Evolutionary conservation across 2,797 vertebrate species (phyloP).

Genomic region (Enteromius fasciolatus): DNA sequence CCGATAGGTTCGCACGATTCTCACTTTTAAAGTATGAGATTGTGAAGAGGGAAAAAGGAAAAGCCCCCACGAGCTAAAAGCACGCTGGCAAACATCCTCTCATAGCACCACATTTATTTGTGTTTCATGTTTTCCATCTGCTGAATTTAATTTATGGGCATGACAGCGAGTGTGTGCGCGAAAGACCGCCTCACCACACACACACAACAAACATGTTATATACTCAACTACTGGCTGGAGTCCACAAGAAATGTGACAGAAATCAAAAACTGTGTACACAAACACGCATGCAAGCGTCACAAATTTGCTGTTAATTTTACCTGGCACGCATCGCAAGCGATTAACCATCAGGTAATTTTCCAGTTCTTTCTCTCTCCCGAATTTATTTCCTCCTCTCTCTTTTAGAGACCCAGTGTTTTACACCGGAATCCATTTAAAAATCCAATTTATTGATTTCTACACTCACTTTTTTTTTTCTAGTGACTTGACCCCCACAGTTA

Average conservation of each 20-base stretch:
- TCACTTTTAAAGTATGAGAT: slow-evolving; percentile 69
- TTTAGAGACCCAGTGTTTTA: slow-evolving; percentile 67
- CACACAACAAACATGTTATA: slow-evolving; percentile 54
- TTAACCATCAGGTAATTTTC: slow-evolving; percentile 74
- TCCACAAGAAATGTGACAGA: slow-evolving; percentile 50
- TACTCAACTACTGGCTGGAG: slow-evolving; percentile 60
- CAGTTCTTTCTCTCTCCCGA: slow-evolving; percentile 56
- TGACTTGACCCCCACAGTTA: slow-evolving; percentile 70
- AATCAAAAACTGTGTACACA: slow-evolving; percentile 58
- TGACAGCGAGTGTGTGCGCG: slow-evolving; percentile 57
- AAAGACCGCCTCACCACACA: slow-evolving; percentile 65
- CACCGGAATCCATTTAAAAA: slow-evolving; percentile 70
- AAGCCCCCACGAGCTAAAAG: slow-evolving; percentile 68
- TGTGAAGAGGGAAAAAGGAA: slow-evolving; percentile 63
- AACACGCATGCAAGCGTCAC: slow-evolving; percentile 39
- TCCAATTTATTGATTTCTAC: slow-evolving; percentile 75
- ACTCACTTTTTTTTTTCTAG: slow-evolving; percentile 57
- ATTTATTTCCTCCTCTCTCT: slow-evolving; percentile 31
- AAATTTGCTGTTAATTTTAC: slow-evolving; percentile 63
- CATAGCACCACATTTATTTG: slow-evolving; percentile 69
- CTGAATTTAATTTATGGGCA: slow-evolving; percentile 79
- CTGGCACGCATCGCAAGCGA: slow-evolving; percentile 65
- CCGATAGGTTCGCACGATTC: slow-evolving; percentile 69
- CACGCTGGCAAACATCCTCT: slow-evolving; percentile 69
- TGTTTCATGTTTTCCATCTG: slow-evolving; percentile 78